phyloP scores from a whole-genome alignment of 2,888 invertebrate species.

The Ommatoiulus sabulosus region DNA sequence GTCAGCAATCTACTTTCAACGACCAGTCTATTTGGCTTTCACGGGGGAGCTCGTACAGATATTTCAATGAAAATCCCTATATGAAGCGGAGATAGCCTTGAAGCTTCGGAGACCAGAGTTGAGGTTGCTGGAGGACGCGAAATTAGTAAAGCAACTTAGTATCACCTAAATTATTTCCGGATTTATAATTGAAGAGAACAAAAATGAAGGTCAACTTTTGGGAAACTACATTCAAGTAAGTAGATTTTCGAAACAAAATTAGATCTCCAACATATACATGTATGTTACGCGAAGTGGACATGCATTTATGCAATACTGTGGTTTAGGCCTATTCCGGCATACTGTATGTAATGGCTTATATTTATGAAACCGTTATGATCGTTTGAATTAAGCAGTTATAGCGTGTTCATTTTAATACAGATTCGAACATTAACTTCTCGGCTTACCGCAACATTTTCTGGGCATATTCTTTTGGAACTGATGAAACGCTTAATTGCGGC shows the following conservation, averaged over 20 bases:
- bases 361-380: neutral
- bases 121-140: neutral
- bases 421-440: neutral
- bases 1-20: constrained; percentile 66
- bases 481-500: neutral
- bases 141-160: neutral
- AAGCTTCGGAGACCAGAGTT: constrained; percentile 48
- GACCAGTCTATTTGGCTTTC: neutral
- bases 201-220: constrained; percentile 7
- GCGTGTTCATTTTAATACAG: neutral
- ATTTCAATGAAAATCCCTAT: constrained; percentile 65
- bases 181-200: neutral
- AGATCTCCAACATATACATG: neutral
- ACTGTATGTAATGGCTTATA: no score
- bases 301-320: neutral
- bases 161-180: neutral
- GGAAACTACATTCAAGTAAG: constrained; percentile 25
- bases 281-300: no score
- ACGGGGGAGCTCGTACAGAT: neutral
- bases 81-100: neutral
- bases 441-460: neutral
- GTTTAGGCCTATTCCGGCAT: neutral
- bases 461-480: no score
- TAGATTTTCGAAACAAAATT: neutral
- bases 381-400: neutral